A percentile compares a stretch with the other conserved stretches of the same genome.
Evolutionary conservation across 2,113 vertebrate species (phyloP).

Genomic region (Acanthisitta chloris): DNA sequence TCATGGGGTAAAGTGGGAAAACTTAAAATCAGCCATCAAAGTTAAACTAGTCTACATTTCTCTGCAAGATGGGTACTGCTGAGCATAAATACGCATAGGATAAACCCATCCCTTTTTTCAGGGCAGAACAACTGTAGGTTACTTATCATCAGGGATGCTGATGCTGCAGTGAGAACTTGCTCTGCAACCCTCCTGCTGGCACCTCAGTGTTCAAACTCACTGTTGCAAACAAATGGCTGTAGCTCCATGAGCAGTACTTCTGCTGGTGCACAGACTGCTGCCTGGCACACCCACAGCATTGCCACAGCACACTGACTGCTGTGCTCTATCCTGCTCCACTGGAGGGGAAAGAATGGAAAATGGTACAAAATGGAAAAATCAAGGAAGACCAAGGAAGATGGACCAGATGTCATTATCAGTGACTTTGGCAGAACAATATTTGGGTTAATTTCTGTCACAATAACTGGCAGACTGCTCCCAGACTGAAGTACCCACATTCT

Average conservation of each 20-base stretch:
- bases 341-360: background rate
- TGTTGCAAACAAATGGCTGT: background rate
- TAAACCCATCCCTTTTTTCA: background rate
- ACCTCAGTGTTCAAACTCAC: background rate
- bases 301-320: accelerated
- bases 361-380: background rate
- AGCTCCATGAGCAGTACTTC: accelerated
- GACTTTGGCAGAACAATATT: background rate
- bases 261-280: background rate
- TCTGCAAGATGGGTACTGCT: background rate
- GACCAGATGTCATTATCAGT: accelerated
- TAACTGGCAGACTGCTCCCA: background rate
- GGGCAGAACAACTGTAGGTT: background rate
- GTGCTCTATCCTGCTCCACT: background rate
- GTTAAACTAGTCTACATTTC: background rate
- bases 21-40: conserved; percentile 40
- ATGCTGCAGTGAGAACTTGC: background rate
- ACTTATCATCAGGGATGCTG: background rate
- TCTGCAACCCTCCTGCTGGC: background rate
- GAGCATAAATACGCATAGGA: background rate
- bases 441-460: background rate
- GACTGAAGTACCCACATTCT: background rate
- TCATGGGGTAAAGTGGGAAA: conserved; percentile 18
- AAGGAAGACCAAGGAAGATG: background rate
- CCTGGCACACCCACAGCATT: accelerated